Conservation (phyloP, 2,888 invertebrate genomes). For the Oasisia sp. region DNA sequence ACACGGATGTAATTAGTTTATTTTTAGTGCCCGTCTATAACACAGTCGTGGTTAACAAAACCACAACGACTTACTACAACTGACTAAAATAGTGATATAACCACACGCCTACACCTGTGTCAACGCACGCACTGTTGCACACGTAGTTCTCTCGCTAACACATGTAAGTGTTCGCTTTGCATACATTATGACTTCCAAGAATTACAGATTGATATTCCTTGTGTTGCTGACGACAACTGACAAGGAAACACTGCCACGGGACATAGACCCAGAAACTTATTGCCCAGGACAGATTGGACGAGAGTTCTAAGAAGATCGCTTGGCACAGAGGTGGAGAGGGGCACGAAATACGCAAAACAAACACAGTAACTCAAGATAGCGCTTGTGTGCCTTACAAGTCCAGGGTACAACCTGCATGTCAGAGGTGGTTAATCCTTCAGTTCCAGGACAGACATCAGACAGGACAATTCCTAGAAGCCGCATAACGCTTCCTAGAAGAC, state of each 20-base stretch:
- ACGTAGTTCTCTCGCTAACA: not conserved
- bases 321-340: not conserved
- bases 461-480: conserved; percentile 7
- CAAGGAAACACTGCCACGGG: not conserved
- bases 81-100: not conserved
- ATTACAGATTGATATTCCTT: not conserved
- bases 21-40: not conserved
- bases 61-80: not conserved
- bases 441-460: conserved; percentile 5
- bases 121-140: not conserved
- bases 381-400: not conserved
- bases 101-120: not conserved
- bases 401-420: not conserved
- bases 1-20: not conserved
- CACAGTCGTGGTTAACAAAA: not conserved
- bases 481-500: not conserved
- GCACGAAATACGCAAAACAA: not conserved
- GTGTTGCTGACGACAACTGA: not conserved
- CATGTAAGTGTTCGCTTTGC: not conserved
- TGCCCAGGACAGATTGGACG: not conserved
- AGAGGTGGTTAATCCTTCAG: not conserved
- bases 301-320: not conserved
- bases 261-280: not conserved
- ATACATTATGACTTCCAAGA: not conserved
- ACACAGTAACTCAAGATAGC: not conserved